Base-by-base conservation (phyloP, 2,797 vertebrate genomes). In the Chelidonichthys spinosus region DNA sequence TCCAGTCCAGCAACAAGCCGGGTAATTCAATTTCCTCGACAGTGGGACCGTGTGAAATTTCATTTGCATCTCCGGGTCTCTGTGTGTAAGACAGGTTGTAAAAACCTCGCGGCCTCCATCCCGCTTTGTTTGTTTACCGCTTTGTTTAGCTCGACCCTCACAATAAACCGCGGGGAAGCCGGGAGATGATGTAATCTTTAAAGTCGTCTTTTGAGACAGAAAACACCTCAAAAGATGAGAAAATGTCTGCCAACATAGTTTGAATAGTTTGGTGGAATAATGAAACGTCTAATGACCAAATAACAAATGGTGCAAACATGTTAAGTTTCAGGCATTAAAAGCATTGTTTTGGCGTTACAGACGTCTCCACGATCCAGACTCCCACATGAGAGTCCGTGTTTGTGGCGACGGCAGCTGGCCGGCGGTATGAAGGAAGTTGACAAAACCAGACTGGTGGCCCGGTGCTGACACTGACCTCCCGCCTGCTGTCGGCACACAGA, bases 21-120 rank as follows among this genome's bases (percentile, higher is more conserved):
- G 44, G 70, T 91, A 90, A 92, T 92, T 94, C 77, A 86, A 94
- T 93, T 94, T 94, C 85, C 92, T 81, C 70, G 49, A 85, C 82
- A 84, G 90, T 83, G 79, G 87, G 88, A 53, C 78, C 63, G 90
- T 88, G 89, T 90, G 89, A 93, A 90, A 90, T 94, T 89, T 90
- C 76, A 92, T 90, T 91, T 90, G 87, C 66, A 69, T 86, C 81
- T 81, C 63, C 10, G 47, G 58, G 67, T 74, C 79, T 74, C 81
- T 54, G 32, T 62, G 65, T 76, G 63, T 56, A 65, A 69, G 63
- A 62, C 18, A 36, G 60, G 69, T 66, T 81, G 69, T 69, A 69
- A 83, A 82, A 79, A 67, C 49, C 58, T 47, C 53, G 54, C 64
- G 7, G 72, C 60, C 62, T 71, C 55, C 15, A 42, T 81, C 69